A percentile compares a stretch with the other conserved stretches of the same genome.
These are phyloP conservation scores for Apus apus DNA, from an alignment of 2,113 vertebrate genomes.

Conservation along the genomic window DNA sequence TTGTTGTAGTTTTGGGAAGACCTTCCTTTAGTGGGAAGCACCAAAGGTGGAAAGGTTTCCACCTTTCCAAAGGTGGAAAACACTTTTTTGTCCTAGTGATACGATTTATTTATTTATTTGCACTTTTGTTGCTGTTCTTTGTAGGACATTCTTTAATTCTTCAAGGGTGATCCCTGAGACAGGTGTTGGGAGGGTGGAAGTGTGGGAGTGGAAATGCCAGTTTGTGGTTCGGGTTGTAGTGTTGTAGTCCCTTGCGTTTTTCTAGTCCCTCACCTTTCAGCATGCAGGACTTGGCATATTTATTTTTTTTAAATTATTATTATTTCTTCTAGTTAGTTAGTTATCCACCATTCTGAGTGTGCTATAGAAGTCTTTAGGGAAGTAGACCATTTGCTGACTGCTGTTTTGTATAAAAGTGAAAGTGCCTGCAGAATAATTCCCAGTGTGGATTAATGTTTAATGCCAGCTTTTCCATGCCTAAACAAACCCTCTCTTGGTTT, in stretches of 20 bases:
- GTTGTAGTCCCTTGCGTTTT: background rate
- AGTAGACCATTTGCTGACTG: constrained; percentile 27
- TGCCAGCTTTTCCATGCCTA: background rate
- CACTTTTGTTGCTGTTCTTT: background rate
- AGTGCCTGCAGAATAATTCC: background rate
- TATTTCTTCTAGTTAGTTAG: background rate
- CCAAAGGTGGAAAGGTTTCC: background rate
- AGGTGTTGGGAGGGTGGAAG: background rate
- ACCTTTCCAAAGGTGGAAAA: background rate
- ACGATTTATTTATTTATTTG: background rate
- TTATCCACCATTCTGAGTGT: background rate
- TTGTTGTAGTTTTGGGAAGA: background rate
- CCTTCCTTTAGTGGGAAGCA: background rate
- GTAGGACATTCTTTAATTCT: background rate
- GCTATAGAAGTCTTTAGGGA: background rate
- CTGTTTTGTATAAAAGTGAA: constrained; percentile 15
- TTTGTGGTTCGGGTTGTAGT: constrained; percentile 1
- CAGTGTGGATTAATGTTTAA: background rate
- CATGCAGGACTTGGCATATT: background rate
- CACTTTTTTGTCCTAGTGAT: background rate
- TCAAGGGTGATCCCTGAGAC: background rate
- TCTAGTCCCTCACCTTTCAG: background rate
- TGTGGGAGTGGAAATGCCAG: background rate
- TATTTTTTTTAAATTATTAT: background rate
- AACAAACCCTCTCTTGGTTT: background rate